These are phyloP conservation scores for Catharus fuscescens DNA, from an alignment of 2,113 vertebrate species.

Conservation along the genomic window DNA sequence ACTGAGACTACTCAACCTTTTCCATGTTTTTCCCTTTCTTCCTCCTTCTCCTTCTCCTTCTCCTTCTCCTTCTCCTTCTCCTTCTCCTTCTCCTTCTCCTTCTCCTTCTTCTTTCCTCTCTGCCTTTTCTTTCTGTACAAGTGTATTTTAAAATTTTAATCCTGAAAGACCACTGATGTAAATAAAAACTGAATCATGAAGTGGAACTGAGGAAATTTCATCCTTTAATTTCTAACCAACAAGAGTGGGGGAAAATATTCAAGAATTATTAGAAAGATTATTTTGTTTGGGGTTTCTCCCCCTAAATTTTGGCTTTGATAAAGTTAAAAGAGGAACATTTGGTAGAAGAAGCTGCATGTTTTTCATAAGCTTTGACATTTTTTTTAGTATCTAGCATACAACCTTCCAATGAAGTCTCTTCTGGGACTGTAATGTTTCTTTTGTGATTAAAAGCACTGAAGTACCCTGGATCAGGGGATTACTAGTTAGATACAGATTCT, in stretches of 20 bases:
- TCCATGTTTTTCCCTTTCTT: background rate
- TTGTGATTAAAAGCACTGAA: conserved; percentile 22
- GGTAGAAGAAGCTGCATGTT: background rate
- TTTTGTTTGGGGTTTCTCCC: fast-evolving
- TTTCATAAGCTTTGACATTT: background rate
- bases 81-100: background rate
- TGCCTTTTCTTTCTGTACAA: background rate
- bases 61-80: background rate
- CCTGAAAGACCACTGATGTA: background rate
- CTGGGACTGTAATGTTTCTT: background rate
- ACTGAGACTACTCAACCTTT: background rate
- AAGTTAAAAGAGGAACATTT: background rate
- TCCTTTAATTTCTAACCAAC: background rate
- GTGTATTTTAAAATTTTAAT: conserved; percentile 4
- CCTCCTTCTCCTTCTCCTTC: background rate
- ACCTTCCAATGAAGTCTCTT: background rate
- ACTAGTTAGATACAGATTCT: conserved; percentile 42
- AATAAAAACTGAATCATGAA: conserved; percentile 14
- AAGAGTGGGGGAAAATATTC: background rate
- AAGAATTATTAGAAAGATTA: background rate
- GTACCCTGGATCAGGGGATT: background rate
- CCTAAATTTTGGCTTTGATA: background rate
- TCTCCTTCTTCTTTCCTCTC: background rate
- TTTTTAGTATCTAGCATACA: background rate
- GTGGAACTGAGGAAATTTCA: background rate